Conservation (phyloP, 2,797 vertebrate species). For the Sarcoramphus papa region DNA sequence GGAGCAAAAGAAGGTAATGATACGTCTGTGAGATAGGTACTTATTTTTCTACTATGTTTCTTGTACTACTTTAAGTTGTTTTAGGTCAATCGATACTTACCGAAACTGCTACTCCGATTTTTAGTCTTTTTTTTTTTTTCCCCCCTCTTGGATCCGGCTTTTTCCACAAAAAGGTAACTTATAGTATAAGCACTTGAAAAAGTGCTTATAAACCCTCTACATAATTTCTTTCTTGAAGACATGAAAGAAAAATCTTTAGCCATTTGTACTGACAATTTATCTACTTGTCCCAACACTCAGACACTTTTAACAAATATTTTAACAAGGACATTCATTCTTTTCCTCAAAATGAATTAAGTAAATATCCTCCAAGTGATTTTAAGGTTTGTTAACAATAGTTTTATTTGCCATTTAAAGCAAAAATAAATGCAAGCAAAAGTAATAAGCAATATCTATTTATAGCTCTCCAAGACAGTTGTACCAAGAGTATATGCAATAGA, state of each 20-base stretch:
- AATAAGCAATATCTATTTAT: background rate
- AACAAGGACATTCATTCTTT: background rate
- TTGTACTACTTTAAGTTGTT: background rate
- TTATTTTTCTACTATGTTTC: background rate
- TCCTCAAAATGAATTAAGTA: background rate
- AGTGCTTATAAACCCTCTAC: background rate
- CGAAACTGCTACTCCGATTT: background rate
- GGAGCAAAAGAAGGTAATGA: background rate
- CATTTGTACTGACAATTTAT: background rate
- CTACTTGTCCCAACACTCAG: background rate
- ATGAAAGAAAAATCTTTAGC: background rate
- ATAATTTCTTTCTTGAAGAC: background rate
- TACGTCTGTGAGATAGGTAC: background rate
- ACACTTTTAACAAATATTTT: background rate
- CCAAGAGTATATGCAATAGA: background rate
- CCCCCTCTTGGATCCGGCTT: background rate
- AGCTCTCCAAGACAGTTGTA: background rate
- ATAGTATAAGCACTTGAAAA: background rate
- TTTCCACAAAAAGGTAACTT: background rate
- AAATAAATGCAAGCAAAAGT: background rate
- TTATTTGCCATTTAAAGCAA: constrained; percentile 6
- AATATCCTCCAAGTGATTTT: background rate
- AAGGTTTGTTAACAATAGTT: background rate
- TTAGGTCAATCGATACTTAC: background rate
- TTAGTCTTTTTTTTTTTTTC: background rate